Conservation (phyloP, 2,888 invertebrate genomes). For the Oxyteleia sp. region DNA sequence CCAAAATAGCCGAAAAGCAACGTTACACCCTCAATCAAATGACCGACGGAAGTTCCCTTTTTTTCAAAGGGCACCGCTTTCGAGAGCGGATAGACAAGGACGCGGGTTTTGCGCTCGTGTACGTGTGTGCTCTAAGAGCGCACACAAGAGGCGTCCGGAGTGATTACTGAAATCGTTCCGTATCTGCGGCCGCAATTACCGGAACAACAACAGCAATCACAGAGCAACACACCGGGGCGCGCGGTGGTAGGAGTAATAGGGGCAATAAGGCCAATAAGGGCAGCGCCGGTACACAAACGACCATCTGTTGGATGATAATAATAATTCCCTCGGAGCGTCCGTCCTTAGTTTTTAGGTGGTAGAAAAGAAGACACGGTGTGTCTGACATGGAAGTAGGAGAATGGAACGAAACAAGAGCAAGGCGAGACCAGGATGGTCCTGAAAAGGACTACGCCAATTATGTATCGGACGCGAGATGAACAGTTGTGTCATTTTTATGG, state of each 20-base stretch:
- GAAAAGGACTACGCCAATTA: slow-evolving; percentile 20
- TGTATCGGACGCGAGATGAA: slow-evolving; percentile 6
- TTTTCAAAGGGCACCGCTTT: slow-evolving; percentile 83
- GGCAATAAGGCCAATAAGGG: slow-evolving; percentile 69
- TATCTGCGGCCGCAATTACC: slow-evolving; percentile 85
- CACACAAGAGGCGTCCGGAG: slow-evolving; percentile 74
- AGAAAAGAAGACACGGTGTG: slow-evolving; percentile 65
- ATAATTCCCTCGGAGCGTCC: slow-evolving; percentile 76
- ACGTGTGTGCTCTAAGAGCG: slow-evolving; percentile 57
- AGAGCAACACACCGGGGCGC: slow-evolving; percentile 81
- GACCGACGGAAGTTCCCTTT: slow-evolving; percentile 81
- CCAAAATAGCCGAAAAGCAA: slow-evolving; percentile 68
- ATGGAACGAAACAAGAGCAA: slow-evolving; percentile 68
- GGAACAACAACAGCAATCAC: slow-evolving; percentile 84
- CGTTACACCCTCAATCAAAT: slow-evolving; percentile 77
- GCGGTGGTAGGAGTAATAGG: slow-evolving; percentile 71
- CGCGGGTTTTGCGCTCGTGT: too few relatives aligned
- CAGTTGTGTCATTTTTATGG: slow-evolving; percentile 65
- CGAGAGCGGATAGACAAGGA: slow-evolving; percentile 51
- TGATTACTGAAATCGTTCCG: slow-evolving; percentile 77
- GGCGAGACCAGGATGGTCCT: background rate
- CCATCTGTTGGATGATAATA: slow-evolving; percentile 87
- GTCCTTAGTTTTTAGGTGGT: slow-evolving; percentile 73
- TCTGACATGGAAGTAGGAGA: slow-evolving; percentile 66
- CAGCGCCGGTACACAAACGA: slow-evolving; percentile 78